Evolutionary conservation across 2,113 vertebrate genomes (phyloP).

Genomic region (Turnix velox): DNA sequence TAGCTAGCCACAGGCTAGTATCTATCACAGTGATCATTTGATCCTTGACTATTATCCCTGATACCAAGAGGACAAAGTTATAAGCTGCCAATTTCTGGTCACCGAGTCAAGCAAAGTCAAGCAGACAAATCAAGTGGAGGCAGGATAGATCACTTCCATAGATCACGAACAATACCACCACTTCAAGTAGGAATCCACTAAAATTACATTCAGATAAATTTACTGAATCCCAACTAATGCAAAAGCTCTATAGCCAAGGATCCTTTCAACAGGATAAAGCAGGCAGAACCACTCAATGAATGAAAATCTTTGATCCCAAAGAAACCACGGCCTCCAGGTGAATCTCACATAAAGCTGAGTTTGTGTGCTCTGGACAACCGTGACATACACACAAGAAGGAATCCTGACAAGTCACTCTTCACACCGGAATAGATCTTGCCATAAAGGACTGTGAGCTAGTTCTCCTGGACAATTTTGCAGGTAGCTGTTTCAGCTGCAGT

Average conservation of each 20-base stretch:
- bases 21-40: not conserved
- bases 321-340: conserved; percentile 17
- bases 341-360: not conserved
- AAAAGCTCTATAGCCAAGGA: not conserved
- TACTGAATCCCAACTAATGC: not conserved
- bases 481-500: conserved; percentile 8
- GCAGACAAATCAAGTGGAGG: not conserved
- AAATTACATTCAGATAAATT: not conserved
- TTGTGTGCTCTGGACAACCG: not conserved
- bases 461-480: conserved; percentile 19
- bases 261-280: conserved; percentile 44
- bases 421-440: not conserved
- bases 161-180: not conserved
- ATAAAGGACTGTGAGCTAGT: not conserved
- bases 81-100: not conserved
- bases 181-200: not conserved
- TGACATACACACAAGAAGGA: not conserved
- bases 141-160: not conserved
- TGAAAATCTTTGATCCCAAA: conserved; percentile 41
- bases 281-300: conserved; percentile 29
- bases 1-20: not conserved
- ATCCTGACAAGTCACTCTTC: not conserved
- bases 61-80: not conserved
- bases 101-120: not conserved
- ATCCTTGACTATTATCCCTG: not conserved